Percentiles rank a stretch among this genome's conserved stretches.
Evolutionary conservation across 2,113 vertebrate genomes (phyloP).

Genomic region (Hystrix cristata): DNA sequence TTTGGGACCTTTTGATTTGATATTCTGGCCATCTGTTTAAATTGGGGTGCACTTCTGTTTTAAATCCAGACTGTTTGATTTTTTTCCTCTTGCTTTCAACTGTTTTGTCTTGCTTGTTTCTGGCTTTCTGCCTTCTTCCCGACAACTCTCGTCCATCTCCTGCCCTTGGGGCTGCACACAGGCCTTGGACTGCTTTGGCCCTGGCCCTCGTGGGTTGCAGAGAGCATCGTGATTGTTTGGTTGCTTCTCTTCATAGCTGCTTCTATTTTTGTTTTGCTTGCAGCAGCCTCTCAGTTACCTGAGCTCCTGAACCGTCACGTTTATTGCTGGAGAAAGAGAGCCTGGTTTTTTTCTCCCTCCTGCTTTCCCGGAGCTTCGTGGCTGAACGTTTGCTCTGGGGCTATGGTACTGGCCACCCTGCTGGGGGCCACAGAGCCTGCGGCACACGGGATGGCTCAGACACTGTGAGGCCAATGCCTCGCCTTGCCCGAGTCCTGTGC

Average conservation of each 20-base stretch:
- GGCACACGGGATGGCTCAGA: neutral
- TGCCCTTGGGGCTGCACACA: constrained; percentile 79
- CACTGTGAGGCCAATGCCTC: neutral
- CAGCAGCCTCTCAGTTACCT: constrained; percentile 71
- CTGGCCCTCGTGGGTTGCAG: constrained; percentile 63
- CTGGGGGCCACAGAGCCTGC: neutral
- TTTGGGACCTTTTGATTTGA: neutral
- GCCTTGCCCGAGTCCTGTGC: neutral
- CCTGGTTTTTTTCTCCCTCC: accelerated
- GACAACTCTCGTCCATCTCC: constrained; percentile 72
- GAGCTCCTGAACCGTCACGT: constrained; percentile 75
- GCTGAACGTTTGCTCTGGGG: neutral
- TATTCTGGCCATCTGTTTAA: constrained; percentile 59
- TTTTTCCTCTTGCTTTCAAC: constrained; percentile 74
- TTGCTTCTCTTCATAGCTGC: constrained; percentile 85
- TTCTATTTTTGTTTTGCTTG: constrained; percentile 61
- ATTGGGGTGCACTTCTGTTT: constrained; percentile 70
- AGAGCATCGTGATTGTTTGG: constrained; percentile 89
- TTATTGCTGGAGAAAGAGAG: neutral
- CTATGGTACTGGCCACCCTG: accelerated
- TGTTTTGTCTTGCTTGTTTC: constrained; percentile 70
- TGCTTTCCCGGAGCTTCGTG: neutral
- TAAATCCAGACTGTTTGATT: constrained; percentile 73
- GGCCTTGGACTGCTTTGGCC: constrained; percentile 81
- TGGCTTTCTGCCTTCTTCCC: neutral